phyloP scores from a whole-genome alignment of 2,797 vertebrate species.

The Erethizon dorsatum region DNA sequence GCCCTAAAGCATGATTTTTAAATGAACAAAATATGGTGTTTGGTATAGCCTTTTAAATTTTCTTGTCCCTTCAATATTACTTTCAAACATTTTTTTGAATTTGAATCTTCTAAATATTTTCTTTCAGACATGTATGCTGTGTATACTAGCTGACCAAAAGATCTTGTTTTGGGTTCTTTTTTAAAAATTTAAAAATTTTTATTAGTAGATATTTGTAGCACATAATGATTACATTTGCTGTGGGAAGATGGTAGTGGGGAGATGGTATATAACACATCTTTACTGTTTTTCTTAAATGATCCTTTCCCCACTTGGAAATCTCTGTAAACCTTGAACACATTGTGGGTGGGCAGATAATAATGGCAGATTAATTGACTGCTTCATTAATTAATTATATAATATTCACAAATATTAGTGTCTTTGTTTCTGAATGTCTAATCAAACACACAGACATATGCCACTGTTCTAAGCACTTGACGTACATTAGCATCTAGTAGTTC shows the following conservation, averaged over 20 bases:
- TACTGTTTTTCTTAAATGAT: background rate
- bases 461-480: background rate
- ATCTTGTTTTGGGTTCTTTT: background rate
- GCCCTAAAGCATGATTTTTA: background rate
- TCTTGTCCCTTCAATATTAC: background rate
- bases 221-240: background rate
- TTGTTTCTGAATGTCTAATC: background rate
- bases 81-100: background rate
- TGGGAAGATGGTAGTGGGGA: background rate
- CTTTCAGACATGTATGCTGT: background rate
- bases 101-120: background rate
- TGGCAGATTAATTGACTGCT: background rate
- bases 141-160: background rate
- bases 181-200: background rate
- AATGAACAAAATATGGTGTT: background rate
- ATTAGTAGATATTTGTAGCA: background rate
- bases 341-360: conserved; percentile 3
- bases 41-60: background rate
- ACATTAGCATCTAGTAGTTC: background rate
- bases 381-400: background rate
- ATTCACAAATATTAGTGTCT: background rate
- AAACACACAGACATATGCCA: background rate
- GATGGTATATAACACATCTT: background rate
- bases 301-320: background rate
- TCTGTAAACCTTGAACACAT: background rate